A percentile compares a stretch with the other conserved stretches of the same genome.
Conservation (phyloP, 2,888 invertebrate genomes). For the Podabrus alpinus region DNA sequence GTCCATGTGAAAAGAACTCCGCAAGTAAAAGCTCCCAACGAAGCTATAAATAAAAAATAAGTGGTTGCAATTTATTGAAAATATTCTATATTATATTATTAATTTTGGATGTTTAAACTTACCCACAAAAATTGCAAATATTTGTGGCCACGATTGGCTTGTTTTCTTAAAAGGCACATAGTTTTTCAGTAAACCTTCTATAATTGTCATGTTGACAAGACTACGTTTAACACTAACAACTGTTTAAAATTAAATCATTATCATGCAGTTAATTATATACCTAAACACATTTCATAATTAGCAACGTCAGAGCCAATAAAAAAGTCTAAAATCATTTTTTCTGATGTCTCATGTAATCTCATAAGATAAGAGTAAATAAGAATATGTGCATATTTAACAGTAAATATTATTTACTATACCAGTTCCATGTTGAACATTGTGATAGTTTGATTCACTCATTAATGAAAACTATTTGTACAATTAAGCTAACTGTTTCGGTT, state of each 20-base stretch:
- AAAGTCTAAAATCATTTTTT: neutral
- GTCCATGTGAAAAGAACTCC: constrained; percentile 45
- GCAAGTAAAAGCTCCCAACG: constrained; percentile 34
- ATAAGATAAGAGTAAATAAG: neutral
- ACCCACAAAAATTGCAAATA: constrained; percentile 1
- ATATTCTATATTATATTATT: no score
- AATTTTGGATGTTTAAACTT: neutral
- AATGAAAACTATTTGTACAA: neutral
- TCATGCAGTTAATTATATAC: neutral
- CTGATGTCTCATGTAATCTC: neutral
- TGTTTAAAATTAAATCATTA: neutral
- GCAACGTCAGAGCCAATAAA: neutral
- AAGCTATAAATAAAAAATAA: constrained; percentile 23
- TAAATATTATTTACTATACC: neutral
- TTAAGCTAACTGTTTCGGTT: neutral
- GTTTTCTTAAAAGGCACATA: neutral
- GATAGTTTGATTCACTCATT: neutral
- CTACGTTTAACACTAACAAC: neutral
- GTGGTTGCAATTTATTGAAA: neutral
- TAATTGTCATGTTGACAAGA: neutral
- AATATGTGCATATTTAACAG: neutral
- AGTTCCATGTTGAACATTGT: neutral
- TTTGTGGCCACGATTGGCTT: neutral
- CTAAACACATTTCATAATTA: neutral
- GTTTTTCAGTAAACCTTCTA: neutral